Percentiles rank a stretch among this genome's conserved stretches.
Conservation (phyloP, 2,797 vertebrate genomes). For the Acomys russatus region DNA sequence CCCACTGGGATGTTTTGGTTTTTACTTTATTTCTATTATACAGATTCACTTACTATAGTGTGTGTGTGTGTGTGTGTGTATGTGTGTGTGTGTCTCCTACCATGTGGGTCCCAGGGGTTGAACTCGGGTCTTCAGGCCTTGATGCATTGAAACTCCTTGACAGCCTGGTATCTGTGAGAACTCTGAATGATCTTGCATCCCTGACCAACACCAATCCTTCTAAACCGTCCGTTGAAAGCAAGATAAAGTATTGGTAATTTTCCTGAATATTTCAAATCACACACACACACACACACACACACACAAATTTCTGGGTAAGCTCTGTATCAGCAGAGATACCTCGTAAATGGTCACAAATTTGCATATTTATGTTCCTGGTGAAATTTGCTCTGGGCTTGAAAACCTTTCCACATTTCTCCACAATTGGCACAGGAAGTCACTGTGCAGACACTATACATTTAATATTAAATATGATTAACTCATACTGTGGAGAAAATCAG, state of each 20-base stretch:
- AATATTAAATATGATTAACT: constrained; percentile 88
- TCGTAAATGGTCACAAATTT: constrained; percentile 84
- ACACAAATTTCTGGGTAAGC: constrained; percentile 75
- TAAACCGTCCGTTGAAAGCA: not conserved
- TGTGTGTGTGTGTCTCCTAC: not conserved
- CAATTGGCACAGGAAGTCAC: constrained; percentile 87
- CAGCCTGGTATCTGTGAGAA: not conserved
- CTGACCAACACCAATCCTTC: constrained; percentile 15
- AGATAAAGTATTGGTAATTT: constrained; percentile 71
- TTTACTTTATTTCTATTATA: not conserved
- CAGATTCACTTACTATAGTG: not conserved
- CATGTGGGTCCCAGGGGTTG: not conserved
- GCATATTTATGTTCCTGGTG: constrained; percentile 70
- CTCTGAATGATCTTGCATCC: constrained; percentile 4
- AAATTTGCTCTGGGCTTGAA: constrained; percentile 83
- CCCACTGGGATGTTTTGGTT: not conserved
- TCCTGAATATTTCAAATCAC: constrained; percentile 26
- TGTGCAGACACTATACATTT: constrained; percentile 87
- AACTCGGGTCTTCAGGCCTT: not conserved
- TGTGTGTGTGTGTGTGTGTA: not conserved
- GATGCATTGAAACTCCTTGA: not conserved
- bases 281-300: not conserved
- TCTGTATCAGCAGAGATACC: constrained; percentile 80
- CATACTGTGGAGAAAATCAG: constrained; percentile 84
- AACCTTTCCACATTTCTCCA: constrained; percentile 86